Base-by-base conservation (phyloP, 2,797 vertebrate genomes). In the Tokudaia muenninki region DNA sequence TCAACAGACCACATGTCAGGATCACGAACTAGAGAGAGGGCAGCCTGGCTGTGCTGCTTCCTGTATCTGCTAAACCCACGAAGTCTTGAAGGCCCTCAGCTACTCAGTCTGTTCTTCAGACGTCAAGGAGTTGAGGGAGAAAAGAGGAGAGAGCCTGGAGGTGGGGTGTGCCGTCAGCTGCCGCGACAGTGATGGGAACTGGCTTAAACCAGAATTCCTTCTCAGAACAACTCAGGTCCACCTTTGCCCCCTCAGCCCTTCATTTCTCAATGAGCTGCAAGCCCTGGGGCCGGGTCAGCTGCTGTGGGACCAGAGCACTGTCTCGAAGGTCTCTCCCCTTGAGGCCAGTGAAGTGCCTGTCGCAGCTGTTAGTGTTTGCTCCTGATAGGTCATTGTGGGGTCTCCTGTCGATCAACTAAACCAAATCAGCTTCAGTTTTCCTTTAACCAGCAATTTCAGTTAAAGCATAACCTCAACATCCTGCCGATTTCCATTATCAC, bases 401-500 rank as follows among this genome's bases (percentile, higher is more conserved):
- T 70, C 50, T 72, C 24, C 65, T 88, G 88, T 80, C 79, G 84
- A 75, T 84, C 79, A 92, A 82, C 72, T 37, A 65, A 82, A 92
- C 93, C 67, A 79, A 87, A 41, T 92, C 78, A 50, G 31, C 21
- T 2, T 86, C 44, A 55, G 74, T 89, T 95, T 94, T 88, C 50
- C 91, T 96, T 94, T 96, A 97, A 88, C 70, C 75, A 70, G 61
- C 41, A 47, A 82, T 78, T 84, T 83, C 75, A 82, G 87, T 93
- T 95, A 90, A 95, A 87, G 31, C 78, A 5, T 91, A 93, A 97
- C 87, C 78, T 87, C 81, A 80, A 7, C 65, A 37, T 89, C 92
- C 79, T 52, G 41, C 81, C 77, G 41, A 47, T 90, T 93, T 81
- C 37, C 89, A 26, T 59, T 22, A 78, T 82, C 41, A 72, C 34